Evolutionary conservation across 2,113 vertebrate species (phyloP).

Genomic region (Cochlearius cochlearius): DNA sequence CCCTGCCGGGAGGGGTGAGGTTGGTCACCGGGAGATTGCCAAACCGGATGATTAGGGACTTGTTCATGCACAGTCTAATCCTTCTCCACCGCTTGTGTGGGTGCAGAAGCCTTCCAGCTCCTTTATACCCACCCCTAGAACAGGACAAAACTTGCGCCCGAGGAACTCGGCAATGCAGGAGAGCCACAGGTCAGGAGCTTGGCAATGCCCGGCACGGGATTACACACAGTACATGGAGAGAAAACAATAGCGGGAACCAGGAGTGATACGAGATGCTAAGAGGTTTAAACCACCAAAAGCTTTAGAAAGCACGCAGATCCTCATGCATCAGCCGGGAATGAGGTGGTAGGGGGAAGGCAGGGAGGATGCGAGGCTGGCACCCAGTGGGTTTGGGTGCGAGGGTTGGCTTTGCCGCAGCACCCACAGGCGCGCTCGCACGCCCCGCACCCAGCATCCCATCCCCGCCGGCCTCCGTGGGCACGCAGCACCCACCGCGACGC

Average conservation of each 20-base stretch:
- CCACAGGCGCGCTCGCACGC: rapidly evolving
- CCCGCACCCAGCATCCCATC: too few relatives aligned
- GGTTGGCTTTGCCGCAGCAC: neutral
- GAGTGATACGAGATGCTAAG: neutral
- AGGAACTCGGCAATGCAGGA: neutral
- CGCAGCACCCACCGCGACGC: neutral
- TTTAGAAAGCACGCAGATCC: neutral
- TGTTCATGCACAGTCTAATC: slow-evolving; percentile 44
- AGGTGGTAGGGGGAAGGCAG: neutral
- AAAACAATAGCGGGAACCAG: slow-evolving; percentile 20
- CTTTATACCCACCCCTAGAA: neutral
- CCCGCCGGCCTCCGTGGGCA: neutral
- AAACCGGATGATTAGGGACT: slow-evolving; percentile 7
- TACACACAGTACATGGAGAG: neutral
- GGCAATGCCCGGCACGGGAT: neutral
- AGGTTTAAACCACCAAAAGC: neutral
- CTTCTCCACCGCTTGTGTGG: slow-evolving; percentile 1
- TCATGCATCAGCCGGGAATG: neutral
- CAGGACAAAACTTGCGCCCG: slow-evolving; percentile 40
- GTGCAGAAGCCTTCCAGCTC: slow-evolving; percentile 32
- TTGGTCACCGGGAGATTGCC: neutral
- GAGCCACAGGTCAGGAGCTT: neutral
- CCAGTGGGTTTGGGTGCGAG: neutral
- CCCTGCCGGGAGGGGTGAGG: neutral
- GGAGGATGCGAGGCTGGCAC: neutral